phyloP scores from a whole-genome alignment of 2,797 vertebrate species.

The Pipistrellus pipistrellus region DNA sequence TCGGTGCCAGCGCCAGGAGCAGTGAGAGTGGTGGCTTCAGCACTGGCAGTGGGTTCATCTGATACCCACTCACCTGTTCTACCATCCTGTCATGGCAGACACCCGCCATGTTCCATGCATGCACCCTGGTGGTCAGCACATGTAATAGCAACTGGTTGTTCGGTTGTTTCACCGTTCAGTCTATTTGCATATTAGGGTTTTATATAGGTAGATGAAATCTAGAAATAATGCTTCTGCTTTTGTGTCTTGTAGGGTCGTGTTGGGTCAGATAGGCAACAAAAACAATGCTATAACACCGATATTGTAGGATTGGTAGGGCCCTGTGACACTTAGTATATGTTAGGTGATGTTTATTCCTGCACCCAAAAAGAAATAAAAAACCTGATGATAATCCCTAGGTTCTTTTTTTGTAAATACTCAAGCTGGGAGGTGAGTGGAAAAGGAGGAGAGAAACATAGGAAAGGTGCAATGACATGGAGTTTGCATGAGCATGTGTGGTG shows the following conservation, averaged over 20 bases:
- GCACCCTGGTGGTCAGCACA: too few relatives aligned
- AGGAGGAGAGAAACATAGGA: neutral
- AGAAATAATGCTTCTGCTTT: slow-evolving; percentile 21
- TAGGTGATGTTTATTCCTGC: neutral
- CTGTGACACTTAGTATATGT: neutral
- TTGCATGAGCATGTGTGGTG: neutral
- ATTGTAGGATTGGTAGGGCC: neutral
- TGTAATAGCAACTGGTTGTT: too few relatives aligned
- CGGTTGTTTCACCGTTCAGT: too few relatives aligned
- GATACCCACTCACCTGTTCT: too few relatives aligned
- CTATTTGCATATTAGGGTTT: too few relatives aligned
- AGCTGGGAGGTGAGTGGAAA: neutral
- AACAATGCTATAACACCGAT: neutral
- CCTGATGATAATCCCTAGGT: neutral
- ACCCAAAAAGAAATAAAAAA: slow-evolving; percentile 6
- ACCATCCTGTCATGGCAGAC: too few relatives aligned
- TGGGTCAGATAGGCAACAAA: neutral
- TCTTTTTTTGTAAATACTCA: neutral
- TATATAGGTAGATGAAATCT: neutral
- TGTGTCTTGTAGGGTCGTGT: neutral
- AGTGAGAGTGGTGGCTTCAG: too few relatives aligned
- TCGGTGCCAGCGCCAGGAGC: too few relatives aligned
- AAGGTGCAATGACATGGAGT: neutral
- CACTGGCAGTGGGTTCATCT: too few relatives aligned
- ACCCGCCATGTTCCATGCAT: too few relatives aligned